A percentile compares a stretch with the other conserved stretches of the same genome.
Evolutionary conservation across 2,113 vertebrate species (phyloP).

Genomic region (Sakesphorus luctuosus): DNA sequence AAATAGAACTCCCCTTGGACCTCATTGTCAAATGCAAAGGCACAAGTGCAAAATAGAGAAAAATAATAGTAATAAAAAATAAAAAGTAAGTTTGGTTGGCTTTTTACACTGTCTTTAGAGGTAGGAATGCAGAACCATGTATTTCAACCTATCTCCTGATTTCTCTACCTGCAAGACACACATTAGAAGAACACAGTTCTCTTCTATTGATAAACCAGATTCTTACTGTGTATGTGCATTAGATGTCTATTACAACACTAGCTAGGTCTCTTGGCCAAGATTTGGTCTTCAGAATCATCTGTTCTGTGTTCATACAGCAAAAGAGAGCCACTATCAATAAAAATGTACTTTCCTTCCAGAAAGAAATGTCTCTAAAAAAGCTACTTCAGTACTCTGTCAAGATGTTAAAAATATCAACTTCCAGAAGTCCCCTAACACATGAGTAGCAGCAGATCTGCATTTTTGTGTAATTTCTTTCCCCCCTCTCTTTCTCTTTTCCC

Average conservation of each 20-base stretch:
- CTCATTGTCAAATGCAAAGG: neutral
- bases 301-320: neutral
- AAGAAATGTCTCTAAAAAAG: neutral
- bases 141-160: neutral
- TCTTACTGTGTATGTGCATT: neutral
- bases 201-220: neutral
- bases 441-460: neutral
- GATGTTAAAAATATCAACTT: neutral
- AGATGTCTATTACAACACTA: neutral
- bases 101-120: neutral
- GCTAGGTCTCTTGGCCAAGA: neutral
- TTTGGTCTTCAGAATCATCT: neutral
- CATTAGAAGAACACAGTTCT: neutral
- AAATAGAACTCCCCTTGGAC: neutral
- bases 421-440: neutral
- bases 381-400: neutral
- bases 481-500: neutral
- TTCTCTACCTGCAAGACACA: neutral
- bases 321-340: neutral
- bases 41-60: neutral
- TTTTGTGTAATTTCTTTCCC: neutral
- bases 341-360: neutral
- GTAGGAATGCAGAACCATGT: neutral
- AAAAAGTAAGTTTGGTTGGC: fast-evolving
- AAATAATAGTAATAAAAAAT: neutral